These are phyloP conservation scores for Dipodomys stephensi DNA, from an alignment of 2,113 vertebrate genomes.

Conservation along the genomic window DNA sequence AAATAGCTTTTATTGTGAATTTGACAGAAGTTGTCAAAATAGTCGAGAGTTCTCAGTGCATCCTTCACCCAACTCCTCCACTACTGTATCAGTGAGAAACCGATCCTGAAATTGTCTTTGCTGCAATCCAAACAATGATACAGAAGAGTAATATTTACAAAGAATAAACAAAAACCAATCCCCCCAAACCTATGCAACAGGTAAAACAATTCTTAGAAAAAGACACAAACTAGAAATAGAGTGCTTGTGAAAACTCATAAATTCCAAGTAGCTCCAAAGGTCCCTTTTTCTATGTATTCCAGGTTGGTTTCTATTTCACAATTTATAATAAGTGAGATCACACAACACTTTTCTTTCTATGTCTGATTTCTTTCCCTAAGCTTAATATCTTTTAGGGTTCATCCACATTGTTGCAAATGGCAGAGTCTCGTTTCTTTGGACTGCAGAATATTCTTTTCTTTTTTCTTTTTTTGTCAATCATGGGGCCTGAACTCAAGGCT, in stretches of 20 bases:
- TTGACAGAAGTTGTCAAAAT: not conserved
- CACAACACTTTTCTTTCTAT: not conserved
- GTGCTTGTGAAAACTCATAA: too few species aligned
- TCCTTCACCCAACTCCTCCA: fast-evolving
- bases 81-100: not conserved
- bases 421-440: not conserved
- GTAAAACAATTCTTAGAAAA: too few species aligned
- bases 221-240: too few species aligned
- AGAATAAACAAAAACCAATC: too few species aligned
- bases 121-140: not conserved
- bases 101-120: not conserved
- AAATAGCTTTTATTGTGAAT: not conserved
- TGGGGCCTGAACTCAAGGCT: too few species aligned
- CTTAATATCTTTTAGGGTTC: not conserved
- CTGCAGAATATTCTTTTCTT: too few species aligned
- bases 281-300: not conserved
- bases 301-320: not conserved
- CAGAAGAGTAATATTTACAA: too few species aligned
- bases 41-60: not conserved
- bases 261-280: too few species aligned
- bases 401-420: not conserved
- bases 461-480: too few species aligned
- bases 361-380: not conserved
- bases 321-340: not conserved
- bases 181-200: too few species aligned